phyloP scores from a whole-genome alignment of 1,140 invertebrate species.

The Eumeta japonica region DNA sequence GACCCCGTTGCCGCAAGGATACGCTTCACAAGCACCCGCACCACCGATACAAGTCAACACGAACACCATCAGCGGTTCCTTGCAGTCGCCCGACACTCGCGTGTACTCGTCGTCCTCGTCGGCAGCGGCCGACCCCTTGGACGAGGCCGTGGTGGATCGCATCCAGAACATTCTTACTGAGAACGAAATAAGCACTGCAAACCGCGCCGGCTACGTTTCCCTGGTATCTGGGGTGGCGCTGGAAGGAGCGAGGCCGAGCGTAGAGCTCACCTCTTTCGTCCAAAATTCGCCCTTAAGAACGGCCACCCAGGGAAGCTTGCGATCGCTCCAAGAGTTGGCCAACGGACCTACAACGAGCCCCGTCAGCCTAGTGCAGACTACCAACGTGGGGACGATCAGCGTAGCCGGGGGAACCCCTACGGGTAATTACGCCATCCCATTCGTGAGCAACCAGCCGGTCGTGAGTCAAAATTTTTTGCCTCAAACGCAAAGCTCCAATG shows the following conservation, averaged over 20 bases:
- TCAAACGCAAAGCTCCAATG: slow-evolving; percentile 14
- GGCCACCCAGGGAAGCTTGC: neutral
- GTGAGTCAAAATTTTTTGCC: slow-evolving; percentile 19
- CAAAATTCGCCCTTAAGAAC: slow-evolving; percentile 24
- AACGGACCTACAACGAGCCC: neutral
- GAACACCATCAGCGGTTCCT: slow-evolving; percentile 20
- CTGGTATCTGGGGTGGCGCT: slow-evolving; percentile 40
- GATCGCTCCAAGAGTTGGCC: neutral
- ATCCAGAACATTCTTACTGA: slow-evolving; percentile 40
- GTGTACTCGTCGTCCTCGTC: too few species aligned
- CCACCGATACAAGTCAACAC: slow-evolving; percentile 22
- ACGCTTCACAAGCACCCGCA: slow-evolving; percentile 6
- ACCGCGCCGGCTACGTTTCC: slow-evolving; percentile 31
- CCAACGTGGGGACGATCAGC: neutral
- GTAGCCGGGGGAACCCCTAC: neutral
- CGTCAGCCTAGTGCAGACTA: neutral
- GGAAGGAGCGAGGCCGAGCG: slow-evolving; percentile 36
- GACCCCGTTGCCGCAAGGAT: slow-evolving; percentile 14
- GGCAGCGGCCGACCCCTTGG: slow-evolving; percentile 34
- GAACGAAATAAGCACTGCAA: slow-evolving; percentile 35
- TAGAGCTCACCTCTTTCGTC: slow-evolving; percentile 41
- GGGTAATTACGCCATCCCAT: neutral
- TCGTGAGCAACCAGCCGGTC: neutral
- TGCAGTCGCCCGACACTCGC: slow-evolving; percentile 24
- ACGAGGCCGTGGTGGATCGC: slow-evolving; percentile 30